Evolutionary conservation across 2,888 invertebrate genomes (phyloP).

Genomic region (Oscheius myriophilus): DNA sequence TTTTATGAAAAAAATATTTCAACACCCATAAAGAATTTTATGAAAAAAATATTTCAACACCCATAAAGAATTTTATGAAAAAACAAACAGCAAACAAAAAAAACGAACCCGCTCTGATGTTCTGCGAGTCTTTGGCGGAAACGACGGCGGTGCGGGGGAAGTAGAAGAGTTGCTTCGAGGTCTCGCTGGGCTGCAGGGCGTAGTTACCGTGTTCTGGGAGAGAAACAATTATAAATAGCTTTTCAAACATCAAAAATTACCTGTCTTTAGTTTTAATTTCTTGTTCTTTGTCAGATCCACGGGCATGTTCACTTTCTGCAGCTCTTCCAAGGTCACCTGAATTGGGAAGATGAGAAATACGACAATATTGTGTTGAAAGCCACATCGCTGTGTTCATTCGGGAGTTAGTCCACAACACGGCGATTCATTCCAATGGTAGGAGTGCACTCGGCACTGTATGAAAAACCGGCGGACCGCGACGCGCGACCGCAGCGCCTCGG

Average conservation of each 20-base stretch:
- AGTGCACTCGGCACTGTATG: too few relatives aligned
- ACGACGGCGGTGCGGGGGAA: constrained; percentile 5
- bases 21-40: too few relatives aligned
- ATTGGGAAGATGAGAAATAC: not conserved
- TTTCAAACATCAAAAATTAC: not conserved
- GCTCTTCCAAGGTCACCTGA: constrained; percentile 9
- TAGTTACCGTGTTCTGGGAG: not conserved
- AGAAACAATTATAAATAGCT: too few relatives aligned
- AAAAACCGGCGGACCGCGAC: too few relatives aligned
- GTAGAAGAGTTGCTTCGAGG: not conserved
- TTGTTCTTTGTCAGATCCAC: not conserved
- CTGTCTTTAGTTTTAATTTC: constrained; percentile 23
- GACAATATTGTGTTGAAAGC: too few relatives aligned
- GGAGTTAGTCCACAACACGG: too few relatives aligned
- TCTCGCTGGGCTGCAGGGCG: constrained; percentile 1
- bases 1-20: too few relatives aligned
- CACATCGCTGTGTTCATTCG: too few relatives aligned
- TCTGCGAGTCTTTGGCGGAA: constrained; percentile 18
- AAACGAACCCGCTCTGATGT: constrained; percentile 10
- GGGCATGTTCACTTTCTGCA: constrained; percentile 4
- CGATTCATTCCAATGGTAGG: too few relatives aligned
- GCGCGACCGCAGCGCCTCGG: too few relatives aligned
- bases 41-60: too few relatives aligned
- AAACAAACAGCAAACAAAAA: not conserved
- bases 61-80: too few relatives aligned